Percentiles rank a stretch among this genome's conserved stretches.
Conservation (phyloP, 2,888 invertebrate species). For the Nineta flava region DNA sequence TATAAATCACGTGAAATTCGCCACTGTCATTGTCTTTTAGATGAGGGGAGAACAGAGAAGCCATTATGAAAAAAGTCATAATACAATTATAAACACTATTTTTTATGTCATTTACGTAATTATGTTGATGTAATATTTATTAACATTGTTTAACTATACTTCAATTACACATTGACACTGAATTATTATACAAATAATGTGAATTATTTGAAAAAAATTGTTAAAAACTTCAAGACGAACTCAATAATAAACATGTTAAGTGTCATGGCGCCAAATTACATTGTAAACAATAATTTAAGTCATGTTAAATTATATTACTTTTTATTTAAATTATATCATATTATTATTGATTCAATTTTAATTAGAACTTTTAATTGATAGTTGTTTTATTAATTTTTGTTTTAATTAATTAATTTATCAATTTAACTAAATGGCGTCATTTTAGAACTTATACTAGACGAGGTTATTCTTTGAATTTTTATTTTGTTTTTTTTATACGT, state of each 20-base stretch:
- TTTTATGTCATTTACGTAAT: background rate
- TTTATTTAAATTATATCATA: background rate
- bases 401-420: background rate
- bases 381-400: background rate
- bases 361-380: background rate
- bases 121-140: background rate
- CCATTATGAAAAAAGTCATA: conserved; percentile 36
- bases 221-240: background rate
- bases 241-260: conserved; percentile 7
- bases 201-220: background rate
- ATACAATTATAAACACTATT: background rate
- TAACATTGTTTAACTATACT: background rate
- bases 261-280: conserved; percentile 7
- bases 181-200: background rate
- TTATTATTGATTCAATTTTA: background rate
- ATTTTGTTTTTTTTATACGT: too few species aligned
- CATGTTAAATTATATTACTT: background rate
- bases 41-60: conserved; percentile 52
- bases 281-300: background rate
- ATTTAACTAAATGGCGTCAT: background rate
- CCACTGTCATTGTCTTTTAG: conserved; percentile 45
- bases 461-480: background rate
- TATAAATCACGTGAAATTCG: conserved; percentile 28
- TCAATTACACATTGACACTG: background rate
- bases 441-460: background rate